phyloP scores from a whole-genome alignment of 1,140 invertebrate genomes.

The Delia radicum region DNA sequence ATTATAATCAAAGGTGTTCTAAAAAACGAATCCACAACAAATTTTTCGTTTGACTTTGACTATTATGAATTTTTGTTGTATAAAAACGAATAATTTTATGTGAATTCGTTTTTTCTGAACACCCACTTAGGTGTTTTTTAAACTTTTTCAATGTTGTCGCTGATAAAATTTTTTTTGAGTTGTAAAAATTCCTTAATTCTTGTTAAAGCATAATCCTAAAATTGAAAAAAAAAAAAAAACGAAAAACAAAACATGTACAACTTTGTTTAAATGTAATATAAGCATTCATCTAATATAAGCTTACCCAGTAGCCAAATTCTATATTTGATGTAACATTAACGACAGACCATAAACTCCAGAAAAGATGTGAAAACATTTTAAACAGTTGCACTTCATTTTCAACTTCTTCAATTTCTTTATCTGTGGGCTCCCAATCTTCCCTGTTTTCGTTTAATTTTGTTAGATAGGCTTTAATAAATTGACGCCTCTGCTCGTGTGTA shows the following conservation, averaged over 20 bases:
- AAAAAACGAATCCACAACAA: too few relatives aligned
- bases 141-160: neutral
- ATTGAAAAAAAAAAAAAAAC: neutral
- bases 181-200: neutral
- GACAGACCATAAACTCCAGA: constrained; percentile 90
- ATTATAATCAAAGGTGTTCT: too few relatives aligned
- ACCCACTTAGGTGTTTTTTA: neutral
- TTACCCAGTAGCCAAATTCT: constrained; percentile 93
- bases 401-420: constrained; percentile 38
- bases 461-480: constrained; percentile 47
- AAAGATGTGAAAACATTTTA: constrained; percentile 84
- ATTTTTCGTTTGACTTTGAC: too few relatives aligned
- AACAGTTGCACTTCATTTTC: constrained; percentile 76
- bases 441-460: constrained; percentile 40
- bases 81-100: too few relatives aligned
- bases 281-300: constrained; percentile 34
- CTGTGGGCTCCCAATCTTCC: constrained; percentile 39
- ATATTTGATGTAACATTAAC: constrained; percentile 86
- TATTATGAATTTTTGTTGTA: too few relatives aligned
- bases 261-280: neutral
- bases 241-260: neutral
- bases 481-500: constrained; percentile 69
- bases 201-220: neutral
- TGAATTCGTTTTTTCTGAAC: too few relatives aligned
- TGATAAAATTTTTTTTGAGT: neutral